Evolutionary conservation across 2,888 invertebrate genomes (phyloP), one percentile per base, ranked within the genome.

Genomic region (Rotaria macrura): DNA sequence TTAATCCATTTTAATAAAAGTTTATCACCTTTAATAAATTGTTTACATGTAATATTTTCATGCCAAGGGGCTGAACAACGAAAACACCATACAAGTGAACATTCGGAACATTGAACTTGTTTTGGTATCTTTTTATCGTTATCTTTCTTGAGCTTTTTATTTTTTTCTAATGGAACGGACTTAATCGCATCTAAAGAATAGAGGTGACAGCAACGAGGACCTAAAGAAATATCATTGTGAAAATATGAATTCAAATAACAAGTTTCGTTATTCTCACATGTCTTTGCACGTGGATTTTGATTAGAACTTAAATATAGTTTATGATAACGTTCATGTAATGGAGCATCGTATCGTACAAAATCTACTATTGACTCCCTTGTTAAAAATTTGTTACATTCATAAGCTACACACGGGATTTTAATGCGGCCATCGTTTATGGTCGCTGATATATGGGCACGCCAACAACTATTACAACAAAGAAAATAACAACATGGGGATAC

Each of bases 51-150:
- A 20, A 79, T 20, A 79, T 79, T 79, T 79, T 79, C 79, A n/a
- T 79, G 79, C 79, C 79, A 79, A 14, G 79, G 79, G 25, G 79
- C 79, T 43, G 79, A 79, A 79, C 79, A 79, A 43, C 79, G 79
- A 79, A 79, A 79, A 43, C 79, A 79, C 79, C 79, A 79, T 14
- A 79, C 79, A 43, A 79, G 43, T 43, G 43, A 79, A 79, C 79
- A 79, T 25, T 79, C 79, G 9, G 43, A n/a, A 79, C 79, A 91
- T 12, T 87, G 87, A 14, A 91, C 89, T 79, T 79, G 79, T 79
- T 79, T 79, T 2, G 79, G 79, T 52, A 84, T 84, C 34, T 84
- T 84, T 34, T 84, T 79, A 43, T 79, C 25, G n/a, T 43, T 43
- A 25, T 79, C 17, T 74, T 40, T 74, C 43, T 74, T 74, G 0